These are phyloP conservation scores for Orientallactaga sibirica DNA, from an alignment of 2,797 vertebrate genomes.

Conservation along the genomic window DNA sequence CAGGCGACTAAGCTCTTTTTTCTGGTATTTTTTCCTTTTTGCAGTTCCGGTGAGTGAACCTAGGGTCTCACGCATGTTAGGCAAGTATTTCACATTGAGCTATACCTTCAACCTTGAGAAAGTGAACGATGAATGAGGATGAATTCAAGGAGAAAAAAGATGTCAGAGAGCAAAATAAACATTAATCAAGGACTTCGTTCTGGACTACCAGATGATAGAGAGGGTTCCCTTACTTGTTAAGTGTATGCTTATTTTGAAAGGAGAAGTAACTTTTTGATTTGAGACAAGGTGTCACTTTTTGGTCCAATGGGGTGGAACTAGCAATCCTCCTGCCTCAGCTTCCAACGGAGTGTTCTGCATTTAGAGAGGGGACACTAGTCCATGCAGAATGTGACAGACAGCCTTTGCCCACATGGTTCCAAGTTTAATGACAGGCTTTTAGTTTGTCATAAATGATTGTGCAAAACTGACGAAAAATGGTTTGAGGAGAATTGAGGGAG, in stretches of 20 bases:
- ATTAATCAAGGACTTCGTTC: background rate
- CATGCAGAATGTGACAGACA: background rate
- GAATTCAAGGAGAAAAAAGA: slow-evolving; percentile 28
- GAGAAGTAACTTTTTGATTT: background rate
- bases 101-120: background rate
- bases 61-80: no score
- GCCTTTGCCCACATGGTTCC: background rate
- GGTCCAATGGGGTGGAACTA: background rate
- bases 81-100: background rate
- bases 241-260: background rate
- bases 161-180: background rate
- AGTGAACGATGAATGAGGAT: background rate
- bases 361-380: background rate
- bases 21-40: no score
- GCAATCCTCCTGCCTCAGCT: no score
- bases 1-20: background rate
- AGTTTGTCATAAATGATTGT: background rate
- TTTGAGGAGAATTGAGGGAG: background rate
- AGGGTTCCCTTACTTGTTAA: background rate
- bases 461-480: background rate
- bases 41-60: background rate
- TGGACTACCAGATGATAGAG: slow-evolving; percentile 4
- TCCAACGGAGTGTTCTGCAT: accelerated
- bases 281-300: background rate
- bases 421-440: background rate